Base-by-base conservation (phyloP, 2,797 vertebrate species). In the Pangasius macronema region DNA sequence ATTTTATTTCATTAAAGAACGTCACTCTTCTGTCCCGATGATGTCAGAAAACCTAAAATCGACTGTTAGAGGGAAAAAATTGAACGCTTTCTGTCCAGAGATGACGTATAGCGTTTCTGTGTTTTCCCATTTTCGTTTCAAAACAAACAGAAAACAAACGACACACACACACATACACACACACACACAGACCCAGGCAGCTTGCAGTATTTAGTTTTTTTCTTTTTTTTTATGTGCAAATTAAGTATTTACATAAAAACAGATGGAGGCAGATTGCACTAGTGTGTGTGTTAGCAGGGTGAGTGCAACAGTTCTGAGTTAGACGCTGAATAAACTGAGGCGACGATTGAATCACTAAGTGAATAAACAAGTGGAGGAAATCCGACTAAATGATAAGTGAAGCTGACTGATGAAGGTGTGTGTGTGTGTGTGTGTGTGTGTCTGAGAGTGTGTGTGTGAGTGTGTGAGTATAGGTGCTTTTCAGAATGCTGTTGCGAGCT, bases 371-470 rank as follows among this genome's bases (percentile, higher is more conserved):
- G 57, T 55, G 81, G 33, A 11, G 8, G 39, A 36, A 53, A 82
- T 5, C 18, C 4, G 14, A 24, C 22, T 13, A 65, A 42, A 39
- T 27, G 42, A 46, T 82, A 30, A 67, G 27, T 51, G 42, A 83
- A 49, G 46, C 27, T 33, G 42, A 63, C 30, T 4, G 57, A 27
- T 55, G 14, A n/a, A 76, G 5, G 73, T 55, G 81, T 67, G 68
- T 65, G 33, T 42, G 42, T 53, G 51, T 63, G 80, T 61, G 36
- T 86, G 57, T 73, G 63, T 39, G 18, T 33, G n/a, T n/a, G n/a
- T n/a, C n/a, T n/a, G 68, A 55, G 67, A 49, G 65, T 42, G 85
- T 51, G 72, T n/a, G 72, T 49, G 39, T 49, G 72, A 36, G 80
- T 53, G 68, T 75, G 33, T 39, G 55, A 27, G 46, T 81, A 36